phyloP scores from a whole-genome alignment of 2,797 vertebrate genomes.

The Anolis apletophallus region DNA sequence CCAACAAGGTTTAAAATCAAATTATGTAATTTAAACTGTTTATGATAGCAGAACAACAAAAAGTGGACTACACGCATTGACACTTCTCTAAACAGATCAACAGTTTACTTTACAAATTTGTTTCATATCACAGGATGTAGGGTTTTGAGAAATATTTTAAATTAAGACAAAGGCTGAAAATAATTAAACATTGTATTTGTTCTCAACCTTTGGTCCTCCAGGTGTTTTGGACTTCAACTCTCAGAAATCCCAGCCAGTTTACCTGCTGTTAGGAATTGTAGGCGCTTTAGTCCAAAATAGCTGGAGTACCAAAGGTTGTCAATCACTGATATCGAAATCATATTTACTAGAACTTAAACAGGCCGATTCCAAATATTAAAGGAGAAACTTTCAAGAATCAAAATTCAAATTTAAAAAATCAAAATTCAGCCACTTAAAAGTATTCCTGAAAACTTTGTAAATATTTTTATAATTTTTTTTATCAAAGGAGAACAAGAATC shows the following conservation, averaged over 20 bases:
- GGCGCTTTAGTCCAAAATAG: no score
- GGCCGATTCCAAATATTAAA: background rate
- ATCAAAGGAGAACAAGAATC: slow-evolving; percentile 24
- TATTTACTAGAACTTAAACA: background rate
- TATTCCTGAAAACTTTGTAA: background rate
- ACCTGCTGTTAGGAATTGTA: no score
- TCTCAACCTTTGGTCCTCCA: no score
- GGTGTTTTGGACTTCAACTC: no score
- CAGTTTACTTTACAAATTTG: slow-evolving; percentile 3
- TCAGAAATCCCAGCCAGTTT: no score
- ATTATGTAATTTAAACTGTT: background rate
- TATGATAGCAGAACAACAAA: background rate
- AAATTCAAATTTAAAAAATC: no score
- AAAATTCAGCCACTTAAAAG: background rate
- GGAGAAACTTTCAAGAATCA: background rate
- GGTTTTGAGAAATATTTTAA: fast-evolving
- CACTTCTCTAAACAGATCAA: background rate
- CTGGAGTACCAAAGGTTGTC: no score
- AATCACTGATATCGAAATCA: background rate
- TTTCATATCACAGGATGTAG: background rate
- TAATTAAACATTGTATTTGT: background rate
- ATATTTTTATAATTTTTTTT: background rate
- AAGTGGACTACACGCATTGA: background rate
- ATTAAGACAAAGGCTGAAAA: background rate
- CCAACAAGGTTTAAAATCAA: background rate